Base-by-base conservation (phyloP, 2,797 vertebrate species). In the Malacoctenus gilli region DNA sequence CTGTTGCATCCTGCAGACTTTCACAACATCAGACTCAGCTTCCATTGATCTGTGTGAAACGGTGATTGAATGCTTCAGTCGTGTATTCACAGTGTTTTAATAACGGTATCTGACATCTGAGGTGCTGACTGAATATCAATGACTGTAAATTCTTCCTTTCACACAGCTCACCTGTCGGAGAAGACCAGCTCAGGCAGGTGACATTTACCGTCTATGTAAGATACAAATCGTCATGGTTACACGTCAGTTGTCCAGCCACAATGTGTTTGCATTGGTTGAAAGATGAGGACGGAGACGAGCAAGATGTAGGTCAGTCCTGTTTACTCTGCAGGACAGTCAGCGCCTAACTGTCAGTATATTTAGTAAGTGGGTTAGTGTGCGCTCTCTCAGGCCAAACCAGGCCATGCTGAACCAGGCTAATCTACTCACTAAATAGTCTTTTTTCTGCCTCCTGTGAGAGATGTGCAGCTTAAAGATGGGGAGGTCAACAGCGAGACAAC, bases 281-380 rank as follows among this genome's bases (percentile, higher is more conserved):
- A 42, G 34, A 36, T 35, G 1, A 55, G 28, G 23, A 66, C 0
- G 14, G 44, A 68, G 16, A 15, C 35, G 37, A 18, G 16, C 47
- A 39, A 74, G 71, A 90, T 85, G 63, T 87, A 71, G 86, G 85
- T 87, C 88, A 86, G 72, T 23, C 61, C 34, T 62, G 63, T 83
- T 78, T 75, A 63, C 61, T 43, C 39, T 50, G 30, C 55, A 66
- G 67, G 59, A 66, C 64, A 14, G 67, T 46, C 16, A 77, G 47
- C 1, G 23, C 31, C 42, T 32, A 49, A 35, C 59, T 34, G n/a
- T 14, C 38, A 13, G 70, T 82, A 83, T 83, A 79, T 80, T 77
- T 85, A 83, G 81, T 77, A 88, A 85, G 68, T 86, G 68, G 86
- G 86, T 82, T 81, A 85, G 71, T 62, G 60, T 82, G 72, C 13